Evolutionary conservation across 2,797 vertebrate species (phyloP), one percentile per base, ranked within the genome.

Genomic region (Melopsittacus undulatus): DNA sequence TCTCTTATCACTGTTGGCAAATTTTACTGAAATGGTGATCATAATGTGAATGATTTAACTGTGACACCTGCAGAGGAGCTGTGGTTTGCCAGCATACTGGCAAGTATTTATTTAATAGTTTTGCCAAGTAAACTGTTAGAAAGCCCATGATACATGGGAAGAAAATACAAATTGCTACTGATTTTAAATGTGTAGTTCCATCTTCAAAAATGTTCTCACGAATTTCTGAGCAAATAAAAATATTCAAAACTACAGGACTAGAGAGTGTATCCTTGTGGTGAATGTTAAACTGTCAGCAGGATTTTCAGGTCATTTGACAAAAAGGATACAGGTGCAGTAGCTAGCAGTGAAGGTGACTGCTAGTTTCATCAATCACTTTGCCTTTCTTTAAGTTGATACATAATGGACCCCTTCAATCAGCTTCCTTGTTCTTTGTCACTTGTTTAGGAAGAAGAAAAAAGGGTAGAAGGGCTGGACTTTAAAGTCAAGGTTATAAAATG

Each of bases 381-480:
- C 98, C 99, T 99, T 99, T 98, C 99, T 99, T 99, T 99, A 99
- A 99, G 99, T 99, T 99, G 98, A 99, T 99, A 98, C 98, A 98
- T 99, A 99, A 99, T 99, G 98, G 99, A 99, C 98, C 98, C 99
- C 98, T 99, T 99, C 99, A 99, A 99, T 99, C 99, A 99, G 98
- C 98, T 99, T 98, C 98, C 98, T 98, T 97, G 97, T 98, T 98
- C 98, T 98, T 98, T 98, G 98, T 99, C 99, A 98, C 97, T 98
- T 98, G 98, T 98, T 98, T 97, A 96, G 96, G 97, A 98, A 98
- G 97, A 97, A 96, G 94, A 88, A 94, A 96, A 96, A 96, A 95
- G 68, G 94, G 94, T 97, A 78, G 89, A 97, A 97, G 95, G 97
- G 85, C 96, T 97, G 83, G 94, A 96, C 97, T 97, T 96, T 97